Evolutionary conservation across 2,797 vertebrate genomes (phyloP), one percentile per base, ranked within the genome.

Genomic region (Carapus acus): DNA sequence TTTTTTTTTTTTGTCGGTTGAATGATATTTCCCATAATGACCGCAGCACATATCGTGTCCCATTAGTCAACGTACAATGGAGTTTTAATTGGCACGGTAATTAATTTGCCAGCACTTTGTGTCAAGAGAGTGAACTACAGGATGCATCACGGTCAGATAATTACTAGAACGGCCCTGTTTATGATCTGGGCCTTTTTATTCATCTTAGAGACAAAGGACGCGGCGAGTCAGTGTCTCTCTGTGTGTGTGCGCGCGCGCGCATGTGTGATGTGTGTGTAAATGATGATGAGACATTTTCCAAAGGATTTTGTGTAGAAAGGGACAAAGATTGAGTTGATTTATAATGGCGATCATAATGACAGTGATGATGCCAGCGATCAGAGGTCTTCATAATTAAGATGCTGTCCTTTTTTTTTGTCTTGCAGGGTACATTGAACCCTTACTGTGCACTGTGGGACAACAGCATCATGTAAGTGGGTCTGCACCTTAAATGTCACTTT

Each of bases 391-490:
- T 49, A 36, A 59, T 58, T 62, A 18, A 59, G 16, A 17, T 51
- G 43, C 54, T 73, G 61, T 69, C 62, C 22, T 62, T 84, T n/a
- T n/a, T n/a, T n/a, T 83, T 84, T 78, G 41, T 44, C 58, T 85
- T 89, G 64, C 82, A 99, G 95, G 94, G 95, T 60, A 96, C 95
- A 37, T 76, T 93, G 87, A 95, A 94, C 76, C 96, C 96, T 16
- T 95, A 93, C 83, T 99, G 96, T 76, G 94, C 94, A 40, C 86
- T 96, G 58, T 99, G 96, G 96, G 94, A 98, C 87, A 91, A 88
- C 83, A 88, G 81, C 73, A 86, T 89, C 83, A 93, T 87, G 96
- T 99, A 95, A 99, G 96, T 97, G 39, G 74, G 54, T 69, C 66
- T 57, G 29, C 14, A 19, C 9, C 54, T 64, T 55, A 15, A 46